Base-by-base conservation (phyloP, 2,888 invertebrate species). In the Acanthacorydalis orientalis region DNA sequence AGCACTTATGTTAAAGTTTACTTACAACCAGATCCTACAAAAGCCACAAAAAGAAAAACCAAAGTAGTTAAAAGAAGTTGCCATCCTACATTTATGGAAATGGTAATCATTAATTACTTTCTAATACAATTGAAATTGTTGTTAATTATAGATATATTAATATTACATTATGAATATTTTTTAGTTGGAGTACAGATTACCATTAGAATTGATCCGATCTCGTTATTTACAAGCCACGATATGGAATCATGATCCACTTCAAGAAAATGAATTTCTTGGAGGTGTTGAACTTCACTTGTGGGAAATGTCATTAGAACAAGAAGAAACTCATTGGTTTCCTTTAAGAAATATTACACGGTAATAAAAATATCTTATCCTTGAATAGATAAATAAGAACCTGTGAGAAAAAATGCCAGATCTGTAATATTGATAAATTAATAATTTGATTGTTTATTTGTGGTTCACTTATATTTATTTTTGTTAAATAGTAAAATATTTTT, bases 11-110 rank as follows among this genome's bases (percentile, higher is more conserved):
- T 90, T 49, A 90, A 90, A 72, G 86, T 84, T 46, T 97, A 97
- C 65, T 71, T 98, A 50, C 79, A 89, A 56, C 96, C 97, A 8
- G 96, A 97, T 64, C 80, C 83, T 16, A 79, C 80, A 48, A 95
- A 95, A 68, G 80, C 78, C 54, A 95, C 96, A 12, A 98, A 98
- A 67, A 74, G 92, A 46, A 98, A 98, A 68, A 97, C 97, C 1
- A 88, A 91, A 67, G 88, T 93, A 1, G 80, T 93, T 1, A 83
- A 84, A 57, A 83, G 86, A 54, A 90, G 88, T 60, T 88, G 89
- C 58, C 91, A 95, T 65, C 97, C 97, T 0, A 92, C 93, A 14
- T 97, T 93, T 68, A 96, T 97, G 89, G 92, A 95, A 74, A 91
- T 91, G 85, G 88, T 89, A 67, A 32, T 34, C 47, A 44, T 39